These are phyloP conservation scores for Heterodera carotae DNA, from an alignment of 1,140 invertebrate species.

Conservation along the genomic window DNA sequence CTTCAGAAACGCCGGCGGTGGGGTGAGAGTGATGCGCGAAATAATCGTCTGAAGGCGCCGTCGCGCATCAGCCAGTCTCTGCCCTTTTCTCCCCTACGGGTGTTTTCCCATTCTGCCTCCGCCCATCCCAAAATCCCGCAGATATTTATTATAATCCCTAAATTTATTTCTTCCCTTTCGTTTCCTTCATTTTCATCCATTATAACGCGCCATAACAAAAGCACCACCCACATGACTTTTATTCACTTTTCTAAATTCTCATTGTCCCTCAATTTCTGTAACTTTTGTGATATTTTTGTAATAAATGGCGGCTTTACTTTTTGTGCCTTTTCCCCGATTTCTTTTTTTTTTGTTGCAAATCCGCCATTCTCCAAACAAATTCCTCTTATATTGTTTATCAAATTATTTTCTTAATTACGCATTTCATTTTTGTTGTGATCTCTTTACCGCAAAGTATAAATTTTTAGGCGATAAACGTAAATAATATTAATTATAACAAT, in stretches of 20 bases:
- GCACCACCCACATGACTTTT: no score
- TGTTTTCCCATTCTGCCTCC: neutral
- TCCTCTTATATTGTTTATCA: neutral
- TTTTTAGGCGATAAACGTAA: neutral
- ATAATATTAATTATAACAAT: neutral
- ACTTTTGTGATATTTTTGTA: slow-evolving; percentile 11
- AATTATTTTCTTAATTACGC: neutral
- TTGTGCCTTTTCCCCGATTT: neutral
- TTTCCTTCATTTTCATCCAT: no score
- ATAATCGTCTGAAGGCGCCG: slow-evolving; percentile 25
- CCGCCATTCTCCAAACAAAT: no score
- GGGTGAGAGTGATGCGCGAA: slow-evolving; percentile 33
- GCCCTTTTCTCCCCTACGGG: neutral
- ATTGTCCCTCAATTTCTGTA: neutral
- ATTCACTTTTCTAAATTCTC: neutral
- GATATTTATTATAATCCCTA: slow-evolving; percentile 3
- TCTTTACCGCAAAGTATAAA: slow-evolving; percentile 1
- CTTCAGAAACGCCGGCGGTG: slow-evolving; percentile 5
- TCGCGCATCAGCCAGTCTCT: neutral
- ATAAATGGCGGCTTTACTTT: neutral
- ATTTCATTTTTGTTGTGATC: slow-evolving; percentile 1
- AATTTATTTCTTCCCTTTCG: neutral
- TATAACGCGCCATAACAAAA: no score
- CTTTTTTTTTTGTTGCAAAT: neutral
- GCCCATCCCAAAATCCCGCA: neutral